Percentiles rank a stretch among this genome's conserved stretches.
phyloP scores from a whole-genome alignment of 2,888 invertebrate species.

The Tupiocoris notatus region DNA sequence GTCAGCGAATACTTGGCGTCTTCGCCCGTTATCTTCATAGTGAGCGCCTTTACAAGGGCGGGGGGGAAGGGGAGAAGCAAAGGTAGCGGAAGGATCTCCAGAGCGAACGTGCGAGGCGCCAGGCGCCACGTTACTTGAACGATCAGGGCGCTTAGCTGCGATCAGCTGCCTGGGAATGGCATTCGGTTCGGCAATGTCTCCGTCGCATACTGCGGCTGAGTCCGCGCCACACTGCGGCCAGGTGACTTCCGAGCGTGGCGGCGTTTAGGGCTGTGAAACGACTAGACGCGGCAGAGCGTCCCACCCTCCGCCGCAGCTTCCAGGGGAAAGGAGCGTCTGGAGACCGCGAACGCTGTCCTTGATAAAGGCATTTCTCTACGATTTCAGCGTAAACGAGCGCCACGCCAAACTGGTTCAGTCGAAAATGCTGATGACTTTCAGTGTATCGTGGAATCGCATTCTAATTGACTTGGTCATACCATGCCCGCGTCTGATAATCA shows the following conservation, averaged over 20 bases:
- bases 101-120: background rate
- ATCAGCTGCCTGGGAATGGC: background rate
- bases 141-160: background rate
- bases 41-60: background rate
- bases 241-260: constrained; percentile 7
- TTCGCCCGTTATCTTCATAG: constrained; percentile 37
- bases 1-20: constrained; percentile 33
- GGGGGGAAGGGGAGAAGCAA: background rate
- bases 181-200: background rate
- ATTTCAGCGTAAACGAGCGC: no score
- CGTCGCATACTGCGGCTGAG: constrained; percentile 41
- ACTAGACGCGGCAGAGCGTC: background rate
- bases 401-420: no score
- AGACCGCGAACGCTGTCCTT: no score
- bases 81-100: background rate
- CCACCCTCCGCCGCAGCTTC: no score
- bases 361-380: no score
- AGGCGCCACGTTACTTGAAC: background rate
- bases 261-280: background rate
- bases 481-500: no score
- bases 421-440: no score
- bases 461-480: no score
- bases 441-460: no score
- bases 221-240: constrained; percentile 42
- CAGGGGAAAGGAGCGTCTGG: background rate